Evolutionary conservation across 2,797 vertebrate species (phyloP).

Genomic region (Chelmon rostratus): DNA sequence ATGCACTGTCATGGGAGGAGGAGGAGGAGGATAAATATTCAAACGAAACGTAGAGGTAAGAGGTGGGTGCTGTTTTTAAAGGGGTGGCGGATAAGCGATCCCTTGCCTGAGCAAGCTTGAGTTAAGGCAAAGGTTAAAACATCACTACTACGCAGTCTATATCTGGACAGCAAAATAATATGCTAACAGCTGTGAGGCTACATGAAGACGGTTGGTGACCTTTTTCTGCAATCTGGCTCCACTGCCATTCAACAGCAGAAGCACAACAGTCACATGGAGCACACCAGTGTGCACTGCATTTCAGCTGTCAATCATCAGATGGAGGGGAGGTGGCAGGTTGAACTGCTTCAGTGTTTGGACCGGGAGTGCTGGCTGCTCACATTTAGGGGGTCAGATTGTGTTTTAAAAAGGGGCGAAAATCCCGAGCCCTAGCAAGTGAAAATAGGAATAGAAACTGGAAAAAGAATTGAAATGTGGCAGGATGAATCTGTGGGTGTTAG

Average conservation of each 20-base stretch:
- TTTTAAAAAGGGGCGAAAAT: slow-evolving; percentile 6
- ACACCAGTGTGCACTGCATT: slow-evolving; percentile 29
- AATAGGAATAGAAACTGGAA: slow-evolving; percentile 22
- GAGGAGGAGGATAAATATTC: not conserved
- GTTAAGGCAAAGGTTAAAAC: slow-evolving; percentile 83
- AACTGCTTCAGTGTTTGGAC: slow-evolving; percentile 26
- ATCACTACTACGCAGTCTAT: slow-evolving; percentile 57
- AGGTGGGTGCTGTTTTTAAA: slow-evolving; percentile 50
- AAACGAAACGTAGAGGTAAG: slow-evolving; percentile 29
- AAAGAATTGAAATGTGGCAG: not conserved
- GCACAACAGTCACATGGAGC: slow-evolving; percentile 18
- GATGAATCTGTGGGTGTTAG: slow-evolving; percentile 21
- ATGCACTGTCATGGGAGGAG: slow-evolving; percentile 19
- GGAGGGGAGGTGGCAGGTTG: not conserved
- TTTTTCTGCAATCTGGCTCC: slow-evolving; percentile 29
- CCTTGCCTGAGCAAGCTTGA: slow-evolving; percentile 80
- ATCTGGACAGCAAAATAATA: slow-evolving; percentile 43
- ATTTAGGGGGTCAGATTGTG: slow-evolving; percentile 12
- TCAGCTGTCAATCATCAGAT: slow-evolving; percentile 20
- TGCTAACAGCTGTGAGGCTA: slow-evolving; percentile 54
- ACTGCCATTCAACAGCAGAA: slow-evolving; percentile 1
- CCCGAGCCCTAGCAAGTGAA: too few relatives aligned
- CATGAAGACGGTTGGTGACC: slow-evolving; percentile 53
- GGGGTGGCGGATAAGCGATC: slow-evolving; percentile 65
- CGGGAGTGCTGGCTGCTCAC: slow-evolving; percentile 31